phyloP scores from a whole-genome alignment of 2,113 vertebrate species.

The Talpa occidentalis region DNA sequence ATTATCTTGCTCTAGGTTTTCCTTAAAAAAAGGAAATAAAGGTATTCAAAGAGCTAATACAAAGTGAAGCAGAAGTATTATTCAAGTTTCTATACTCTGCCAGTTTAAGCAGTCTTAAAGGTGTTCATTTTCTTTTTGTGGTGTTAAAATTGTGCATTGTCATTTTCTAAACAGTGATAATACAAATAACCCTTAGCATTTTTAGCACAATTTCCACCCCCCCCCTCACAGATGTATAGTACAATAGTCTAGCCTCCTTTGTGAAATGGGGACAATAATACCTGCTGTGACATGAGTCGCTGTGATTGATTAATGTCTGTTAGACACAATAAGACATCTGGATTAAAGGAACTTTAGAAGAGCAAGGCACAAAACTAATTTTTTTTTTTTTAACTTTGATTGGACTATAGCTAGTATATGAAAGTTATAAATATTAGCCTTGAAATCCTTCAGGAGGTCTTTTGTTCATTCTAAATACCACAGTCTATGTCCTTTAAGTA shows the following conservation, averaged over 20 bases:
- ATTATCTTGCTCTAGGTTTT: constrained; percentile 79
- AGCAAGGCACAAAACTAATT: neutral
- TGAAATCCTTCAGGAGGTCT: constrained; percentile 2
- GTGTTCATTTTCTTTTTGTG: constrained; percentile 63
- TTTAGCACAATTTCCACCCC: neutral
- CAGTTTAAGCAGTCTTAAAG: constrained; percentile 57
- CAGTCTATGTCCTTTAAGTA: neutral
- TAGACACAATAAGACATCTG: constrained; percentile 12
- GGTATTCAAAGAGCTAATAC: constrained; percentile 12
- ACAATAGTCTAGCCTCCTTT: constrained; percentile 16
- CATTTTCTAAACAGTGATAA: constrained; percentile 55
- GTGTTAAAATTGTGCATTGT: constrained; percentile 69
- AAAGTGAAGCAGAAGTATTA: constrained; percentile 30
- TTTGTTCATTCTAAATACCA: constrained; percentile 51
- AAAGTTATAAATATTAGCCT: constrained; percentile 37
- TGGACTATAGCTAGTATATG: neutral
- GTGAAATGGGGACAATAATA: constrained; percentile 43
- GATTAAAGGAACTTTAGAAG: constrained; percentile 40
- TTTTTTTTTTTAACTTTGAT: constrained; percentile 37
- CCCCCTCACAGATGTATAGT: neutral
- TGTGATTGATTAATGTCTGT: constrained; percentile 44
- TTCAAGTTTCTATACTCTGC: constrained; percentile 1
- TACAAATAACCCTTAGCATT: constrained; percentile 40
- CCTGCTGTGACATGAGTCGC: neutral
- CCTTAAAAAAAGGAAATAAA: constrained; percentile 2